Evolutionary conservation across 2,888 invertebrate species (phyloP).

Genomic region (Andrena flavipes): DNA sequence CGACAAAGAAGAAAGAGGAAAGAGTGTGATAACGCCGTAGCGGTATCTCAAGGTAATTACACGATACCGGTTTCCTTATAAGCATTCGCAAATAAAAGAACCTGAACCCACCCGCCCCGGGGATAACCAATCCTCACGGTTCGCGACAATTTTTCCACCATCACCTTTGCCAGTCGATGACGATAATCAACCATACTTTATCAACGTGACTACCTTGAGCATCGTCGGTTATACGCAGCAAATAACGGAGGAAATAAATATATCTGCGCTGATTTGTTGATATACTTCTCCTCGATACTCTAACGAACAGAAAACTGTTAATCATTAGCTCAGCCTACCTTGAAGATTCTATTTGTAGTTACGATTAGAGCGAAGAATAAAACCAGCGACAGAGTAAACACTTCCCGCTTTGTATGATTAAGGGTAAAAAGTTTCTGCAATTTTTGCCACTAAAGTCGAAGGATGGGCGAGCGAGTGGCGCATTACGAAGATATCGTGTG

Average conservation of each 20-base stretch:
- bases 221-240: not conserved
- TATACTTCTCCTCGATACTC: not conserved
- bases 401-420: not conserved
- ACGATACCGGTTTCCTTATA: slow-evolving; percentile 66
- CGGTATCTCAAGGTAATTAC: slow-evolving; percentile 70
- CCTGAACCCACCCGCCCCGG: slow-evolving; percentile 1
- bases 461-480: not conserved
- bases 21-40: slow-evolving; percentile 66
- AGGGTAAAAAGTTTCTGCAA: not conserved
- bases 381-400: not conserved
- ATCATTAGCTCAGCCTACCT: not conserved
- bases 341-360: not conserved
- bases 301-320: not conserved
- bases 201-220: not conserved
- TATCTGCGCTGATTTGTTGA: not conserved
- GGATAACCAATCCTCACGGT: slow-evolving; percentile 11
- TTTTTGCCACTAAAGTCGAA: not conserved
- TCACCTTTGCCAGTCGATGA: not conserved
- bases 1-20: slow-evolving; percentile 53
- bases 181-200: not conserved
- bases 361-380: not conserved
- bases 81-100: slow-evolving; percentile 45
- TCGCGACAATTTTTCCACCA: slow-evolving; percentile 27
- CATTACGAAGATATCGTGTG: not conserved
- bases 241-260: slow-evolving; percentile 10